Conservation (phyloP, 2,113 vertebrate genomes). For the Propithecus coquereli region DNA sequence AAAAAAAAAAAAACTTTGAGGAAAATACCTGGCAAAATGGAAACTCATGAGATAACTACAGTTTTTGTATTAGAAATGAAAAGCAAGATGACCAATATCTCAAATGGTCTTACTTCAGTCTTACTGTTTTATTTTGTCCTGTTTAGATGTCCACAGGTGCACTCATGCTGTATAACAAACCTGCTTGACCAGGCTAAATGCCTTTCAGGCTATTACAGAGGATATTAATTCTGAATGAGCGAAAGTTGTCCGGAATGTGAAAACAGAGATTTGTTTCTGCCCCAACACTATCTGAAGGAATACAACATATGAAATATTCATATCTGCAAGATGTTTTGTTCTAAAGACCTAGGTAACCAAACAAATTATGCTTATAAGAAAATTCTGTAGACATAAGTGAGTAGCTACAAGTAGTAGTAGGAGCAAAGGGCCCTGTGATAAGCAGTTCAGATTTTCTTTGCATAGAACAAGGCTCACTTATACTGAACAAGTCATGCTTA, state of each 20-base stretch:
- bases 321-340: neutral
- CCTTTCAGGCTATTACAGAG: neutral
- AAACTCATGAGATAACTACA: neutral
- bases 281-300: neutral
- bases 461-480: neutral
- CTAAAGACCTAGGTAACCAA: neutral
- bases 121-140: neutral
- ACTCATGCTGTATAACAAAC: neutral
- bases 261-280: neutral
- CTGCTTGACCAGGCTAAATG: neutral
- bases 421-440: neutral
- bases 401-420: neutral
- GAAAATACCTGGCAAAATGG: neutral
- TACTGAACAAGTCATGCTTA: neutral
- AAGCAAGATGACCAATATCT: neutral
- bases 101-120: neutral
- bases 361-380: constrained; percentile 28
- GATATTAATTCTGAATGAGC: neutral
- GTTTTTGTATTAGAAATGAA: neutral
- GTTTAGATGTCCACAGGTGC: neutral
- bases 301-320: neutral
- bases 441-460: neutral
- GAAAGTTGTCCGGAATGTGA: neutral
- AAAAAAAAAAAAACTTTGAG: neutral
- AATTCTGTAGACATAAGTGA: neutral